Evolutionary conservation across 2,888 invertebrate genomes (phyloP), one percentile per base, ranked within the genome.

Genomic region (Piscicola geometra): DNA sequence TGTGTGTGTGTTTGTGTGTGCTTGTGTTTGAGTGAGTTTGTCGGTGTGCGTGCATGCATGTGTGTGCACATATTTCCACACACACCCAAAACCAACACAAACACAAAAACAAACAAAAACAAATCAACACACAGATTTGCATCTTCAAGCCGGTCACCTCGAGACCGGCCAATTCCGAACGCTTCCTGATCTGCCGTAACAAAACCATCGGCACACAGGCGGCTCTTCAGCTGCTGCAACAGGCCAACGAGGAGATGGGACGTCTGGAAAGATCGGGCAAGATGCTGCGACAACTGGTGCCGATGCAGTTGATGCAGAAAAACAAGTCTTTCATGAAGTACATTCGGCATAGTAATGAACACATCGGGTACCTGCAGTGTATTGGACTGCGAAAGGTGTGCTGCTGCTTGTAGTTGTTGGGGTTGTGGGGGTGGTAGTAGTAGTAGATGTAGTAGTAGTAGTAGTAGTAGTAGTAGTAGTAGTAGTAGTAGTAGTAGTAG

Each of bases 71-170:
- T n/a, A n/a, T n/a, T n/a, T n/a, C n/a, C n/a, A n/a, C n/a, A n/a
- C n/a, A n/a, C n/a, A n/a, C n/a, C n/a, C n/a, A n/a, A n/a, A n/a
- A n/a, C n/a, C n/a, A n/a, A n/a, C n/a, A n/a, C n/a, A n/a, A n/a
- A n/a, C n/a, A n/a, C n/a, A n/a, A n/a, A n/a, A n/a, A n/a, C n/a
- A n/a, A n/a, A n/a, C n/a, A n/a, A n/a, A n/a, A n/a, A n/a, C n/a
- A n/a, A n/a, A n/a, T n/a, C n/a, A n/a, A n/a, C 50, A 15, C 21
- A 9, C 50, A 47, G 50, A 47, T 47, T 15, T 47, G 50, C 75
- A 91, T 99, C 78, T 91, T 93, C 82, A 99, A 99, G 85, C 98
- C 98, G 1, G 94, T 96, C 79, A 92, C 95, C 1, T 97, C 96
- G 79, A 89, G 98, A 75, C 98, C 98, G 0, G 98, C 98, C 0